These are phyloP conservation scores for Trissolcus basalis DNA, from an alignment of 1,140 invertebrate genomes.

Conservation along the genomic window DNA sequence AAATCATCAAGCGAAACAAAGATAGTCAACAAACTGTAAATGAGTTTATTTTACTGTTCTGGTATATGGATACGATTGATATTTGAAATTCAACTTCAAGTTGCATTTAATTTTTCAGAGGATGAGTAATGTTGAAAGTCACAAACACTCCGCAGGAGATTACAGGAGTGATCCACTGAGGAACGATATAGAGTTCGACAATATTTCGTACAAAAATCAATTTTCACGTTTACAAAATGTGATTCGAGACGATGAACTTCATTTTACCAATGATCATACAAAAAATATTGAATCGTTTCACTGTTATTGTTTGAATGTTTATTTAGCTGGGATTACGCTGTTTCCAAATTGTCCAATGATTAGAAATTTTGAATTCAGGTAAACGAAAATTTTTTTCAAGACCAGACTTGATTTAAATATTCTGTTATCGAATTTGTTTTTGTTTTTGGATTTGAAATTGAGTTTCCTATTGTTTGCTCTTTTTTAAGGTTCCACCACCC, in stretches of 20 bases:
- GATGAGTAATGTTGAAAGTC: constrained; percentile 46
- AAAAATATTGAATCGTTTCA: constrained; percentile 64
- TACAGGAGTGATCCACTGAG: constrained; percentile 46
- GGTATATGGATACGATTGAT: no score
- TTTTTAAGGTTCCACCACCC: constrained; percentile 72
- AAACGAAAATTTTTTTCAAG: no score
- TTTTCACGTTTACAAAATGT: constrained; percentile 3
- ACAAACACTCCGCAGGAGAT: constrained; percentile 65
- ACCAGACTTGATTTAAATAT: no score
- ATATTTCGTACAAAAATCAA: constrained; percentile 4
- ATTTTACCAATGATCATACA: constrained; percentile 37
- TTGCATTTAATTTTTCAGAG: constrained; percentile 40
- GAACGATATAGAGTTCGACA: constrained; percentile 15
- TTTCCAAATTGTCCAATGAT: constrained; percentile 47
- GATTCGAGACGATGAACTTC: constrained; percentile 4
- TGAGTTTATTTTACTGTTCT: constrained; percentile 12
- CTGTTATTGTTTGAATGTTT: constrained; percentile 66
- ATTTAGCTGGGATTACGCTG: constrained; percentile 61
- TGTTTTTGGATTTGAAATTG: no score
- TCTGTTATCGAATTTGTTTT: no score
- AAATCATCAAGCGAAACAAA: background rate
- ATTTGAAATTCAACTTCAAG: no score
- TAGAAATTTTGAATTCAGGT: constrained; percentile 69
- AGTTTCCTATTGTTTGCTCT: background rate
- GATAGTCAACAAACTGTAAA: constrained; percentile 12